Percentiles rank a stretch among this genome's conserved stretches.
phyloP scores from a whole-genome alignment of 2,113 vertebrate genomes.

The Aegotheles bennettii region DNA sequence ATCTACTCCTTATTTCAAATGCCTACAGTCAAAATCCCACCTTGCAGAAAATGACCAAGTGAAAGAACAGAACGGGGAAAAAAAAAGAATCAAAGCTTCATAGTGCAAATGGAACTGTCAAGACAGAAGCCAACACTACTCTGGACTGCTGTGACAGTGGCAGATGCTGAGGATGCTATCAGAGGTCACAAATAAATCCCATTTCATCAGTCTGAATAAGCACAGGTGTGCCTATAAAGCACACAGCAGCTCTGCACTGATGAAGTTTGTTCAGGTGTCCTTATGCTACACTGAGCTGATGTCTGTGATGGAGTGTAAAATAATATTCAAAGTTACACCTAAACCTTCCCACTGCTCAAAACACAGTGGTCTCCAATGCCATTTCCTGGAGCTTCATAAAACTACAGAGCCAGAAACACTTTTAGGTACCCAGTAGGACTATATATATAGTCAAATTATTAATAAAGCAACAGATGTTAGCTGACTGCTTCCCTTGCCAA shows the following conservation, averaged over 20 bases:
- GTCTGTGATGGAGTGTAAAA: accelerated
- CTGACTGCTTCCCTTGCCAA: neutral
- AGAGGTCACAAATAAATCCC: neutral
- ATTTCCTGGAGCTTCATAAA: neutral
- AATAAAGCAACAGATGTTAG: neutral
- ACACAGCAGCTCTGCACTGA: neutral
- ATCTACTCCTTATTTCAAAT: neutral
- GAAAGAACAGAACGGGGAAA: neutral
- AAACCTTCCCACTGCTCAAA: neutral
- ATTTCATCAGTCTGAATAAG: neutral
- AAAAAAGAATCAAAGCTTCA: neutral
- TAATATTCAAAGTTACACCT: neutral
- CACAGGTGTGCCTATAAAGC: neutral
- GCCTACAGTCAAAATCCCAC: neutral
- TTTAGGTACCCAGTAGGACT: neutral
- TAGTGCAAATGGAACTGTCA: neutral
- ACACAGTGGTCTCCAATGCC: neutral
- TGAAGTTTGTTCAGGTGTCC: neutral
- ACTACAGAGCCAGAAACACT: neutral
- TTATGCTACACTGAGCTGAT: neutral
- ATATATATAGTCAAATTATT: neutral
- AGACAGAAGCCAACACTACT: neutral
- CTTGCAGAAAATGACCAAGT: neutral
- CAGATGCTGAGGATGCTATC: neutral
- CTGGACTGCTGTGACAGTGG: neutral